Evolutionary conservation across 2,113 vertebrate genomes (phyloP), one percentile per base, ranked within the genome.

Genomic region (Onychostoma macrolepis): DNA sequence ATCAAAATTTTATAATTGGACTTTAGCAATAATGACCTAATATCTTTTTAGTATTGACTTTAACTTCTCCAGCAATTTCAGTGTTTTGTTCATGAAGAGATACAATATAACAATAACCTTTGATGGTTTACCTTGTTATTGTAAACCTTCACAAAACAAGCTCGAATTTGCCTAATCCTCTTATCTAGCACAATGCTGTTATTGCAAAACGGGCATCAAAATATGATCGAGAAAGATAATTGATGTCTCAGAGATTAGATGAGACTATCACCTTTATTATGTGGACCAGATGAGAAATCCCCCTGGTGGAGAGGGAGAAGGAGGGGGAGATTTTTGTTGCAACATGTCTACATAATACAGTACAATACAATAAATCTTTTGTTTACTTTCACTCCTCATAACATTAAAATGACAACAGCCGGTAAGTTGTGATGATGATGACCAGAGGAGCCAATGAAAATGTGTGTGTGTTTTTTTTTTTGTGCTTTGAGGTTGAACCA

Each of bases 91-190:
- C 26, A 61, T 43, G 26, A 30, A 63, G 36, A 24, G 11, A 5
- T 41, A 74, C 48, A 48, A 48, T 69, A 69, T 53, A 53, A 26
- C 38, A 87, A 50, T 38, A 45, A 33, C 28, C 38, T n/a, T 19
- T 87, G 19, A 65, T 75, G 85, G 36, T 58, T 76, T 87, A 76
- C 28, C 65, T 80, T 43, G 69, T 72, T 85, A 74, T 33, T 65
- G 76, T 84, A 50, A 58, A 82, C 86, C 33, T 74, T 72, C 15
- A 2, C 56, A 45, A 76, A 87, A 83, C 74, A 82, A 87, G 69
- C 4, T 67, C 38, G 45, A 63, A 53, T 63, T 9, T 75, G 28
- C 26, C 45, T 24, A 65, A 87, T 87, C 79, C 79, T 87, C 80
- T 83, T 65, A 83, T 82, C 36, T 33, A 56, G 74, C 65, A 86